Percentiles rank a stretch among this genome's conserved stretches.
Conservation (phyloP, 2,797 vertebrate species). For the Gallirallus australis region DNA sequence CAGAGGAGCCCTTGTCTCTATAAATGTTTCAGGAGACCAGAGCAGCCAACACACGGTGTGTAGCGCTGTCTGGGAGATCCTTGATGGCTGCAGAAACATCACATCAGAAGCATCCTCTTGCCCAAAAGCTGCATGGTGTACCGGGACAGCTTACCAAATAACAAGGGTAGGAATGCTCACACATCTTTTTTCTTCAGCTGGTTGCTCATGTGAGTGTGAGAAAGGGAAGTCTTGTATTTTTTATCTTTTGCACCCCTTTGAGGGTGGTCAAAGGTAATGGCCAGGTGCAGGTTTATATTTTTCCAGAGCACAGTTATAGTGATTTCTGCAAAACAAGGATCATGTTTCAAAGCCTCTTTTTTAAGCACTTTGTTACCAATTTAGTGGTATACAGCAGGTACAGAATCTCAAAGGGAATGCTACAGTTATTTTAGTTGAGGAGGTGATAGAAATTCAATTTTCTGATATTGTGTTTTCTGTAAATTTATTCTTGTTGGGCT, state of each 20-base stretch:
- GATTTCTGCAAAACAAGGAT: not conserved
- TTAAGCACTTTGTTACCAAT: not conserved
- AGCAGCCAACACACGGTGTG: rapidly evolving
- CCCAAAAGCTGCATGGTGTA: not conserved
- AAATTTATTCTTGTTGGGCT: not conserved
- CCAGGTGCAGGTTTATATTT: not conserved
- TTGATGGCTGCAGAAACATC: not conserved
- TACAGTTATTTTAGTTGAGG: not conserved
- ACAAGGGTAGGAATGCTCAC: not conserved
- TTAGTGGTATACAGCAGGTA: not conserved
- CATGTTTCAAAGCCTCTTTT: not conserved
- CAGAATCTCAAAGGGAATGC: not conserved
- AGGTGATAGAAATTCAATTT: not conserved
- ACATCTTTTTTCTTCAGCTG: not conserved
- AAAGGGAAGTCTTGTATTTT: not conserved
- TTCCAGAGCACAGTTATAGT: not conserved
- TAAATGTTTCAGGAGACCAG: not conserved
- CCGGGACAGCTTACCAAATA: not conserved
- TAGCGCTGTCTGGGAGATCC: not conserved
- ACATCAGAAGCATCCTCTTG: not conserved
- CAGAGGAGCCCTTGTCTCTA: not conserved
- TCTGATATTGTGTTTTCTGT: not conserved
- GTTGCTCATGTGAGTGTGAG: not conserved
- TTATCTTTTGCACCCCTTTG: not conserved
- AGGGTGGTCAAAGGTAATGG: not conserved